A percentile compares a stretch with the other conserved stretches of the same genome.
Conservation (phyloP, 2,113 vertebrate genomes). For the Tapirus terrestris region DNA sequence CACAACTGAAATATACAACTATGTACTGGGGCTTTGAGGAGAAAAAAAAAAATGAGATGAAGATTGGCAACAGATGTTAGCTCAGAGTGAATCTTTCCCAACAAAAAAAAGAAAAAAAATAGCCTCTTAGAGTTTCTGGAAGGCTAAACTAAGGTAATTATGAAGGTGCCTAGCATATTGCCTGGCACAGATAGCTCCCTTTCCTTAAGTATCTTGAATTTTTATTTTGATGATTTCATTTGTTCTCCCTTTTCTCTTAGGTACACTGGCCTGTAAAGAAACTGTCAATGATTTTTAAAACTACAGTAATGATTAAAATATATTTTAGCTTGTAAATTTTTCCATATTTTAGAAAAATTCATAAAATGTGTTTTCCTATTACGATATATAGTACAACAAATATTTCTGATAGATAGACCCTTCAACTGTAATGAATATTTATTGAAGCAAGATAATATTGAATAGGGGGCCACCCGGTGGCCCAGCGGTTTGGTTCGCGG, state of each 20-base stretch:
- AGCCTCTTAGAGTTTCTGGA: neutral
- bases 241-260: neutral
- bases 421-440: constrained; percentile 5
- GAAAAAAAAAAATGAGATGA: too few relatives aligned
- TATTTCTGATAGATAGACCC: neutral
- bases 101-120: too few relatives aligned
- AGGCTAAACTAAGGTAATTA: neutral
- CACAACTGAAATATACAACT: too few relatives aligned
- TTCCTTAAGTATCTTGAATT: neutral
- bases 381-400: neutral
- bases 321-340: neutral
- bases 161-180: neutral
- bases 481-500: too few relatives aligned
- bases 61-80: too few relatives aligned
- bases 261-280: neutral
- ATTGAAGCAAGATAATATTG: neutral
- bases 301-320: neutral
- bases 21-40: too few relatives aligned
- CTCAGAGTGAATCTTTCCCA: too few relatives aligned
- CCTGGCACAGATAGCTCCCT: neutral
- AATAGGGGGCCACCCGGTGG: too few relatives aligned
- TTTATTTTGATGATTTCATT: neutral
- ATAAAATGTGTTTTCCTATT: neutral
- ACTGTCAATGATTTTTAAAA: neutral
- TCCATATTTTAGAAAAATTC: neutral